These are phyloP conservation scores for Creontiades dilutus DNA, from an alignment of 2,888 invertebrate species.

Conservation along the genomic window DNA sequence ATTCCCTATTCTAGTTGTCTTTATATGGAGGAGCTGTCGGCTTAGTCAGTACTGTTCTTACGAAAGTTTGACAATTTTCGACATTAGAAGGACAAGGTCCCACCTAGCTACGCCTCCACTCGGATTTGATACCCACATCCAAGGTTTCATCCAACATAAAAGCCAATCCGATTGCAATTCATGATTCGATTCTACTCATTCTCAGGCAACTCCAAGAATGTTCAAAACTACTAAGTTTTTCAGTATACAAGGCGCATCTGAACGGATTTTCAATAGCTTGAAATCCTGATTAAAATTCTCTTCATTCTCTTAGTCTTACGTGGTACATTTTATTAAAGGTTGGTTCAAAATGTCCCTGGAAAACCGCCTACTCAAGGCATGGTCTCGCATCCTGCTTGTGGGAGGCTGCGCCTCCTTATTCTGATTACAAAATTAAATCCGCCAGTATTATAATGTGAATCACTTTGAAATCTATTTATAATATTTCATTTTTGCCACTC, in stretches of 20 bases:
- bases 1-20: too few species aligned
- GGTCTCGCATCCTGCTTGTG: constrained; percentile 54
- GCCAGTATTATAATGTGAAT: neutral
- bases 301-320: neutral
- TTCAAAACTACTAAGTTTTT: neutral
- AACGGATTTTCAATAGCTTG: too few species aligned
- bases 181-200: neutral
- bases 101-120: neutral
- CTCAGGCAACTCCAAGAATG: neutral
- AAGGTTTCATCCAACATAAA: neutral
- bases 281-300: too few species aligned
- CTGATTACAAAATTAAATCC: constrained; percentile 7
- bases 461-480: neutral
- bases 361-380: constrained; percentile 51
- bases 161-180: neutral
- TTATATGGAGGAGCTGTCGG: too few species aligned
- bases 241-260: too few species aligned
- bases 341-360: neutral
- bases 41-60: too few species aligned
- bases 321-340: neutral
- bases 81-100: too few species aligned
- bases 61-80: too few species aligned
- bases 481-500: neutral
- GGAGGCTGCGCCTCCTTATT: constrained; percentile 37
- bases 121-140: neutral